Evolutionary conservation across 1,140 invertebrate species (phyloP).

Genomic region (Sitobion miscanthi): DNA sequence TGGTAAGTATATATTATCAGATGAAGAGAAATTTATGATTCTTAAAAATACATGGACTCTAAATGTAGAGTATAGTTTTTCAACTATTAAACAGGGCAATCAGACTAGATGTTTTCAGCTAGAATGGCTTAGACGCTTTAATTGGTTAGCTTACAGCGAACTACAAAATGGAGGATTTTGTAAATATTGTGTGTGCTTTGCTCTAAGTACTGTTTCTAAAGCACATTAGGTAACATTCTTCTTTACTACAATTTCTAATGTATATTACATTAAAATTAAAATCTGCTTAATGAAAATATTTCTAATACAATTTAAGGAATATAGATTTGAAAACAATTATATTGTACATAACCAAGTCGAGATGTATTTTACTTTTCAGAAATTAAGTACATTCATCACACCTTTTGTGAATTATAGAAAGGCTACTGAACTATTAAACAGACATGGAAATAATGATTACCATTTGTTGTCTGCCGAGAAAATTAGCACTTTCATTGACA

Average conservation of each 20-base stretch:
- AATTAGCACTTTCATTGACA: not conserved
- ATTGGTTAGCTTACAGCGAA: conserved; percentile 5
- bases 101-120: not conserved
- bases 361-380: conserved; percentile 9
- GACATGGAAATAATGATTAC: conserved; percentile 8
- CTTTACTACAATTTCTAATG: not conserved
- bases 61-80: not conserved
- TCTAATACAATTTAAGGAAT: not conserved
- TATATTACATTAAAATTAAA: not conserved
- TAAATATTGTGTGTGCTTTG: not conserved
- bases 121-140: not conserved
- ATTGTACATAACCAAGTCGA: not conserved
- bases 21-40: not conserved
- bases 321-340: not conserved
- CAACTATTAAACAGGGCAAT: not conserved
- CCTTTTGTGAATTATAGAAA: not conserved
- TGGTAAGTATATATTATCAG: not conserved
- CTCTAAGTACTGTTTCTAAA: not conserved
- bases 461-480: not conserved
- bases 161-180: not conserved
- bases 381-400: not conserved
- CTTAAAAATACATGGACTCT: not conserved
- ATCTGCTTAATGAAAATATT: not conserved
- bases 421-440: not conserved
- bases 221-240: not conserved